Evolutionary conservation across 2,888 invertebrate species (phyloP).

Genomic region (Odontomyia ornata): DNA sequence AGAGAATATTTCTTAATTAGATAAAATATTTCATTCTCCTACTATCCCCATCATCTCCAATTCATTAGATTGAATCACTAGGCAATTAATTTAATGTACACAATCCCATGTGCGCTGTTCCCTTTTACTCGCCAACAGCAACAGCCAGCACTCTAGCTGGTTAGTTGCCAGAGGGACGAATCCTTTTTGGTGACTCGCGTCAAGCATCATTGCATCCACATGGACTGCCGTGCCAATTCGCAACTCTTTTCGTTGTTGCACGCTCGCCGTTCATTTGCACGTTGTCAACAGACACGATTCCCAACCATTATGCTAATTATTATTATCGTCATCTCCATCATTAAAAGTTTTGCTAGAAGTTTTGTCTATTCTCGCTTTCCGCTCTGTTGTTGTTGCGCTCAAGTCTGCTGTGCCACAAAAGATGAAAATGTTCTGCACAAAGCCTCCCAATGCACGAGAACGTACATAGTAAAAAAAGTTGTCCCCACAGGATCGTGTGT

Average conservation of each 20-base stretch:
- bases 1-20: too few relatives aligned
- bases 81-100: slow-evolving; percentile 25
- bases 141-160: too few relatives aligned
- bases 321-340: slow-evolving; percentile 32
- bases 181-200: slow-evolving; percentile 4
- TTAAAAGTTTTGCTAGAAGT: slow-evolving; percentile 3
- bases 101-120: neutral
- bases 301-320: slow-evolving; percentile 32
- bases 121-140: neutral
- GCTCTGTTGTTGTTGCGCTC: neutral
- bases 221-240: neutral
- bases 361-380: neutral
- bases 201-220: slow-evolving; percentile 27
- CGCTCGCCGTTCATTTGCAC: neutral
- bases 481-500: neutral
- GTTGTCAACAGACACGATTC: slow-evolving; percentile 30
- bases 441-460: neutral
- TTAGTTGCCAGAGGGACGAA: slow-evolving; percentile 2
- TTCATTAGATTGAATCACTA: neutral
- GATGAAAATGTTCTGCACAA: neutral
- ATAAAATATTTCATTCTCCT: neutral
- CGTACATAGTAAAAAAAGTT: too few relatives aligned
- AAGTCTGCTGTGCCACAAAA: neutral
- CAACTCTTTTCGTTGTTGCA: neutral
- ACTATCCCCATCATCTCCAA: neutral